Evolutionary conservation across 2,888 invertebrate genomes (phyloP), one percentile per base, ranked within the genome.

Genomic region (Nephrotoma flavescens): DNA sequence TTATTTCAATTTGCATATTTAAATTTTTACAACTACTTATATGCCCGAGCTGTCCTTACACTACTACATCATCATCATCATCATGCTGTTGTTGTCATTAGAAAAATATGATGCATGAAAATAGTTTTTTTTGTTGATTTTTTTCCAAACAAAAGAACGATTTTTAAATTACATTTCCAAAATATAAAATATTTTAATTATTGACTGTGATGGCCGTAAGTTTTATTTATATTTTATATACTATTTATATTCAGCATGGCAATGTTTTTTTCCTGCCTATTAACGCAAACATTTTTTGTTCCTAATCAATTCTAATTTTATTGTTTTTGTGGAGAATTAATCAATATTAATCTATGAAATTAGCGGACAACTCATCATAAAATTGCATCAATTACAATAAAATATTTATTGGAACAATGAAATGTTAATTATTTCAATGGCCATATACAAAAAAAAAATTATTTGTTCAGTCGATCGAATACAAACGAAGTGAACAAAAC

Each of bases 1-100:
- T 89, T 85, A 88, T 88, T 87, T 87, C 89, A 87, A 87, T 89
- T 87, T 88, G 89, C 89, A 88, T 89, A 87, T 86, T 89, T 47
- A 89, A 88, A 88, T 86, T 86, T n/a, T n/a, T 85, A n/a, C 41
- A 83, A 45, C 7, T 85, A 52, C 15, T 85, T 41, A 85, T 85
- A 47, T 47, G 85, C 42, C 86, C 85, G n/a, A 41, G 41, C 86
- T 86, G 86, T 47, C 86, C 86, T 45, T 86, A 45, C 31, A 47
- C 87, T 45, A 47, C 87, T 45, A 85, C 87, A 88, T 83, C 87
- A 87, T 86, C 87, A 87, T 86, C 87, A 87, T 86, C 52, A 86
- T 83, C 88, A 52, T 52, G 52, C 44, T 86, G 86, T 86, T 86
- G 57, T 86, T 47, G 7, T 31, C 52, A 41, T 71, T 71, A 71